Conservation (phyloP, 1,140 invertebrate species). For the Drosophila lacertosa region DNA sequence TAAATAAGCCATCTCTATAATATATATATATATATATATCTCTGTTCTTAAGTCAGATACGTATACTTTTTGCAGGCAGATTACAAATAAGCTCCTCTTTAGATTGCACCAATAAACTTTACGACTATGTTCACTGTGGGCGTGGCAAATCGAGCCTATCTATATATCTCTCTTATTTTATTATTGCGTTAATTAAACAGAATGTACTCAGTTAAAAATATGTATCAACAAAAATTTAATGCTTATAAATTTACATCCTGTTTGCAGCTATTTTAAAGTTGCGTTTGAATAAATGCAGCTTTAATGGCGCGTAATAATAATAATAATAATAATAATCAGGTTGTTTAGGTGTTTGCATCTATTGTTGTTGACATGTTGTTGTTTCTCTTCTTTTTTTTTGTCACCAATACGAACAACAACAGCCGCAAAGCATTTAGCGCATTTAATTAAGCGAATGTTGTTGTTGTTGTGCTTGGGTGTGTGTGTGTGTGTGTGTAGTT, state of each 20-base stretch:
- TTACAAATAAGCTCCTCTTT: too few relatives aligned
- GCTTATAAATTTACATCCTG: neutral
- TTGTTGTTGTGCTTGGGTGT: neutral
- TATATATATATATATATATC: too few relatives aligned
- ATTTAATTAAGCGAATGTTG: constrained; percentile 68
- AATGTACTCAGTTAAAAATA: too few relatives aligned
- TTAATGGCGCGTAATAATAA: constrained; percentile 1
- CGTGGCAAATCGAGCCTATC: too few relatives aligned
- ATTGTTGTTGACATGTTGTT: constrained; percentile 19
- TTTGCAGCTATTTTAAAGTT: neutral
- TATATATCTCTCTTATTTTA: too few relatives aligned
- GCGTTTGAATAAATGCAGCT: neutral
- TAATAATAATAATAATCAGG: constrained; percentile 16
- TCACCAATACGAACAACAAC: constrained; percentile 24
- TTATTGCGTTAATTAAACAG: too few relatives aligned
- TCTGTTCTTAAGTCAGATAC: too few relatives aligned
- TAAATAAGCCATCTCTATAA: too few relatives aligned
- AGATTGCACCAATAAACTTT: too few relatives aligned
- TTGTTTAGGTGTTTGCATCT: neutral
- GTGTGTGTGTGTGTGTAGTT: neutral
- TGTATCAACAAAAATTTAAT: neutral
- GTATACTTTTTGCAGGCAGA: too few relatives aligned
- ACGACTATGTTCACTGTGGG: too few relatives aligned
- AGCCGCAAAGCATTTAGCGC: constrained; percentile 64
- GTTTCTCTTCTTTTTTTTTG: constrained; percentile 33